Evolutionary conservation across 2,888 invertebrate genomes (phyloP).

Genomic region (Himalopsyche kuldschensis): DNA sequence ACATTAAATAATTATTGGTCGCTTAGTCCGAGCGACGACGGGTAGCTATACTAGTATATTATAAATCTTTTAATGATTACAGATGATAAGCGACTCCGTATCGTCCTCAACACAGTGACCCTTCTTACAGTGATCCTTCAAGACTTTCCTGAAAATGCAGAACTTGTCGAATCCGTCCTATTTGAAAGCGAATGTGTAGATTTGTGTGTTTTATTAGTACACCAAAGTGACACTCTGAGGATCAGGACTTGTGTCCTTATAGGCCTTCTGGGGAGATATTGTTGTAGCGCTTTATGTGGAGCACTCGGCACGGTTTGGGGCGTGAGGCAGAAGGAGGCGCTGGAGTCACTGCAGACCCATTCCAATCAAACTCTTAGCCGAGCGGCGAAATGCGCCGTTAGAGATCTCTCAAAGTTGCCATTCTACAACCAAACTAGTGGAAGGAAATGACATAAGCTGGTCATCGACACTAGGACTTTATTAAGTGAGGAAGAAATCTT

Average conservation of each 20-base stretch:
- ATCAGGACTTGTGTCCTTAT: constrained; percentile 74
- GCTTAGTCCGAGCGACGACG: too few relatives aligned
- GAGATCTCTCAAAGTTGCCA: constrained; percentile 59
- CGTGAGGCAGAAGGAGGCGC: constrained; percentile 59
- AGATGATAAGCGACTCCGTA: constrained; percentile 61
- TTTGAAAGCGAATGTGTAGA: constrained; percentile 57
- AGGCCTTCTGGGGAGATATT: constrained; percentile 68
- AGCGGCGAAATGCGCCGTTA: constrained; percentile 60
- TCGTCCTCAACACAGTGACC: constrained; percentile 71
- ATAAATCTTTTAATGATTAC: constrained; percentile 41
- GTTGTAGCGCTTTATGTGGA: constrained; percentile 64
- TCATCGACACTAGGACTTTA: background rate
- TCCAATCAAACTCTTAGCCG: constrained; percentile 65
- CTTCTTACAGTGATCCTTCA: constrained; percentile 73
- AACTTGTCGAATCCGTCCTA: constrained; percentile 73
- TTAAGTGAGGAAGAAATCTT: too few relatives aligned
- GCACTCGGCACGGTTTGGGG: constrained; percentile 64
- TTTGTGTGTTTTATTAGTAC: constrained; percentile 61
- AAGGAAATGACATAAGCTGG: constrained; percentile 13
- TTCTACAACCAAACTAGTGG: constrained; percentile 47
- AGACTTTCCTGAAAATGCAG: constrained; percentile 74
- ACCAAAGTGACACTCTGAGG: constrained; percentile 60
- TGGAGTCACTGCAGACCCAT: constrained; percentile 65
- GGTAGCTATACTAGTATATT: background rate
- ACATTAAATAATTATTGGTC: too few relatives aligned